Base-by-base conservation (phyloP, 1,140 invertebrate genomes). In the Apis dorsata region DNA sequence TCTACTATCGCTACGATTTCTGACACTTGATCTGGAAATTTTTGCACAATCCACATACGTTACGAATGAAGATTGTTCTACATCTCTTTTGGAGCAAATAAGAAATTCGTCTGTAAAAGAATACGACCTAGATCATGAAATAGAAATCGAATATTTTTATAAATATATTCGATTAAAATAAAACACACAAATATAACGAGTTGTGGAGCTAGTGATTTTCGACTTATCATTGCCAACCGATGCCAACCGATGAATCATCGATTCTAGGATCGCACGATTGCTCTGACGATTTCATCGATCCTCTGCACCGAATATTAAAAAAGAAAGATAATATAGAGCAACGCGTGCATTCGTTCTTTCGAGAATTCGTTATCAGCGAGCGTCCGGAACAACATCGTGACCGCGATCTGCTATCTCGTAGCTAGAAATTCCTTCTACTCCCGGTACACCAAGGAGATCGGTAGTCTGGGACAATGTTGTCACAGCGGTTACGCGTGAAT, bases 401-500 rank as follows among this genome's bases (percentile, higher is more conserved):
- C 55, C 9, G 66, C n/a, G 68, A 70, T 79, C 66, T 57, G 12
- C 57, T 73, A 59, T 49, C 59, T 44, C 59, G 69, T 2, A 15
- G 34, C 51, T 65, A 81, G 63, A 85, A 84, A 87, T 87, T 81
- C 65, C 19, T 65, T 28, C 63, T 62, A 11, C 59, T 12, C 34
- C 28, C 11, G 44, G 59, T n/a, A 60, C 77, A 49, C 74, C 71
- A 74, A 79, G 34, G 69, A 76, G 66, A 85, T 81, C 65, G 74
- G 28, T 49, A 63, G 60, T 66, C 44, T 57, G 65, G 57, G 55
- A 66, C 77, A 77, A 81, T 78, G 72, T 86, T 73, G 81, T 86
- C 81, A 28, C 73, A 65, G 81, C 73, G 78, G 74, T 87, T 87
- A 78, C 59, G 34, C 68, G 68, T 44, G 66, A 83, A 87, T 55